These are phyloP conservation scores for Nettapus auritus DNA, from an alignment of 2,113 vertebrate species.

Conservation along the genomic window DNA sequence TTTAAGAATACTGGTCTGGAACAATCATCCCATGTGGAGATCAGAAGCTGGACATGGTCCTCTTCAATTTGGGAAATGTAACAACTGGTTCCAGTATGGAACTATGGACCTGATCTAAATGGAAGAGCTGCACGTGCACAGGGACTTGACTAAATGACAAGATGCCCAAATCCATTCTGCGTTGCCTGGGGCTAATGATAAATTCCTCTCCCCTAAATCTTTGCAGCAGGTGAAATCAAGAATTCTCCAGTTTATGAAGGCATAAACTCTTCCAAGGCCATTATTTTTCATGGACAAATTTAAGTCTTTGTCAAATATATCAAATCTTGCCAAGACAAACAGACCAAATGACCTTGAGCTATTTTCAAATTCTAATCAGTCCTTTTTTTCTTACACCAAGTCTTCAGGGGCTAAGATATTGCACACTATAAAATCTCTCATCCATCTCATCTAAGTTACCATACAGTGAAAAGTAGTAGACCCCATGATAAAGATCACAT, in stretches of 20 bases:
- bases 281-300: background rate
- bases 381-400: background rate
- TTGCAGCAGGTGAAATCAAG: background rate
- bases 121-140: background rate
- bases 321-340: background rate
- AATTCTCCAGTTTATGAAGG: background rate
- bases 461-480: background rate
- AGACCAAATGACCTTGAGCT: background rate
- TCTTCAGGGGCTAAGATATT: background rate
- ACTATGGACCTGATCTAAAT: background rate
- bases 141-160: background rate
- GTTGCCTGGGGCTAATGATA: background rate
- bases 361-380: background rate
- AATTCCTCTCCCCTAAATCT: background rate
- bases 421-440: background rate
- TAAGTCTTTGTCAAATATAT: background rate
- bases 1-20: background rate
- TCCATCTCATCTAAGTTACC: background rate
- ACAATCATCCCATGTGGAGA: background rate
- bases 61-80: background rate
- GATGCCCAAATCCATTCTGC: background rate
- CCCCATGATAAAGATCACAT: background rate
- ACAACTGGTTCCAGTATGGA: background rate
- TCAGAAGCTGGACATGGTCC: background rate
- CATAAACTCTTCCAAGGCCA: background rate